Base-by-base conservation (phyloP, 2,888 invertebrate genomes). In the Phymatocera aterrima region DNA sequence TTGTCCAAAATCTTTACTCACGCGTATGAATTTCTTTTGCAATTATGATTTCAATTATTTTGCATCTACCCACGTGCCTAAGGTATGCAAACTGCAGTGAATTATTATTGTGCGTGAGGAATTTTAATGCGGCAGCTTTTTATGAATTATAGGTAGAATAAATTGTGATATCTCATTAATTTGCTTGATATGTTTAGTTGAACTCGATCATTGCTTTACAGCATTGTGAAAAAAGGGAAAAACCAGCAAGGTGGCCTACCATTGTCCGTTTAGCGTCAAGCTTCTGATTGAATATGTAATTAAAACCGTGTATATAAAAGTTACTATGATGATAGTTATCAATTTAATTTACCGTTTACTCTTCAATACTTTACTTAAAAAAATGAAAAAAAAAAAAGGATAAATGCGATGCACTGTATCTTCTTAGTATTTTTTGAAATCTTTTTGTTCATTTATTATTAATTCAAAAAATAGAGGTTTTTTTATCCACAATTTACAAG, bases 281-380 rank as follows among this genome's bases (percentile, higher is more conserved):
- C 46, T 46, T 46, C 68, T 68, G 34, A 46, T 15, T 68, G 28
- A 43, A 28, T 68, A 68, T 68, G 68, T 68, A 68, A 68, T 68
- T 68, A 68, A 68, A 68, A 68, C n/a, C 28, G 46, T 68, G 68
- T 68, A 68, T 68, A 68, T 68, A 68, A 46, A 46, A 68, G 40
- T 43, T 68, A 28, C 24, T 3, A n/a, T 46, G 46, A 68, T 68
- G 24, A 46, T 68, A 37, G 61, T 46, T 43, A 46, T 46, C 46
- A 68, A 24, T 68, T 46, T 28, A 46, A 68, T 46, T 68, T 46
- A 68, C 6, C 68, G 46, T 68, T 68, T 46, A 43, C 10, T 68
- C 64, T 3, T 64, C n/a, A 64, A 68, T 43, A 43, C 46, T 68
- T 43, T 68, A 68, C 46, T 68, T 64, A 5, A 64, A 37, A 37